A percentile compares a stretch with the other conserved stretches of the same genome.
Evolutionary conservation across 2,113 vertebrate species (phyloP).

Genomic region (Progne subis): DNA sequence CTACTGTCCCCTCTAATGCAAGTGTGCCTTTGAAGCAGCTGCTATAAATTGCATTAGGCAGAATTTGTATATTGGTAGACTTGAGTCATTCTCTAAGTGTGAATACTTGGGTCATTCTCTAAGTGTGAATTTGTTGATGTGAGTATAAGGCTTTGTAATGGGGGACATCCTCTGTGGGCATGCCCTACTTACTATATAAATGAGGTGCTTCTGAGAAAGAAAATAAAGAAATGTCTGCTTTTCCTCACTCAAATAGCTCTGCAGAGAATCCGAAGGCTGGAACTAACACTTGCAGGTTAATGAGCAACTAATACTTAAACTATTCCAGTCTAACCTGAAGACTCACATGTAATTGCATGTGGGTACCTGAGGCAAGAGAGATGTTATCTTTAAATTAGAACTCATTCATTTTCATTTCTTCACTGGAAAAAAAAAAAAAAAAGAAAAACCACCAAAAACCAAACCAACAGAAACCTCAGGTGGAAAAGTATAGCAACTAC

Average conservation of each 20-base stretch:
- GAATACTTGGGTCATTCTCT: background rate
- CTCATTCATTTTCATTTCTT: background rate
- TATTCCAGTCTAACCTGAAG: background rate
- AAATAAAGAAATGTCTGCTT: background rate
- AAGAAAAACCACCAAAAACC: background rate
- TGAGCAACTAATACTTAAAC: background rate
- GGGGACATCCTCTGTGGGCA: background rate
- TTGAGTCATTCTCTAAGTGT: background rate
- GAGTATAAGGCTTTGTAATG: background rate
- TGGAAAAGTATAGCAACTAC: background rate
- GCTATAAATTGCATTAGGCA: background rate
- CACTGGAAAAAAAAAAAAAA: background rate
- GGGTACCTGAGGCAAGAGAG: background rate
- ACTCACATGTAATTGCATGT: background rate
- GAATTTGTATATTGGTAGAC: background rate
- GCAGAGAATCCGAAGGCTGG: background rate
- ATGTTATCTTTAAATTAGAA: background rate
- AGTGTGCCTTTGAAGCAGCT: background rate
- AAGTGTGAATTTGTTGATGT: background rate
- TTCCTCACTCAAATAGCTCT: slow-evolving; percentile 9
- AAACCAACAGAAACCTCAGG: fast-evolving
- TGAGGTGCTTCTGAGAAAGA: background rate
- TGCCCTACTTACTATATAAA: slow-evolving; percentile 25
- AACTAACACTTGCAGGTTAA: background rate
- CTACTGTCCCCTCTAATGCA: background rate